phyloP scores from a whole-genome alignment of 2,888 invertebrate species.

The Linhomoeus sp. region DNA sequence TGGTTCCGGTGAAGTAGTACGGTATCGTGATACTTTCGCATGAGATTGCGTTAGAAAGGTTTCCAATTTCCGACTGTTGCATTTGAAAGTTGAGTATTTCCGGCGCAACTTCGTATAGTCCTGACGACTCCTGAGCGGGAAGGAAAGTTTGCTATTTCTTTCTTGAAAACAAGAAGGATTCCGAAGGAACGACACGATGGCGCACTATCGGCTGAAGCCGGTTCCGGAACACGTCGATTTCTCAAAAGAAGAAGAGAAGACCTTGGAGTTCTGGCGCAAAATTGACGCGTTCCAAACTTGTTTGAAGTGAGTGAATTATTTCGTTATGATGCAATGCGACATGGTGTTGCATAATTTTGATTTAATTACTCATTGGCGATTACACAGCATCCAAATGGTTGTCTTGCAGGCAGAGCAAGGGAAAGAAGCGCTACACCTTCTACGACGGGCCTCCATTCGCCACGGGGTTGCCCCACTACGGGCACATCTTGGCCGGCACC shows the following conservation, averaged over 20 bases:
- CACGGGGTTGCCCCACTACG: conserved; percentile 94
- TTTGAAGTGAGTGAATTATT: conserved; percentile 51
- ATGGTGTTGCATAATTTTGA: too few relatives aligned
- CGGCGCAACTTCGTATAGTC: too few relatives aligned
- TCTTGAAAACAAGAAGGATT: too few relatives aligned
- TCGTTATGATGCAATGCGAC: conserved; percentile 71
- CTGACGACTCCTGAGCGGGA: too few relatives aligned
- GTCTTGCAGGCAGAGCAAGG: conserved; percentile 74
- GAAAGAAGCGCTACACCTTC: conserved; percentile 69
- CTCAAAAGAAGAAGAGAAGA: conserved; percentile 62
- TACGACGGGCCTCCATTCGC: conserved; percentile 99
- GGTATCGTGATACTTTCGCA: too few relatives aligned
- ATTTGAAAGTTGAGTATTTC: too few relatives aligned
- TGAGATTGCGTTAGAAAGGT: too few relatives aligned
- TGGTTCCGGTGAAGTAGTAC: too few relatives aligned
- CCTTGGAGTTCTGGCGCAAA: conserved; percentile 62
- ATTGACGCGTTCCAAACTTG: conserved; percentile 72
- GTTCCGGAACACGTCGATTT: conserved; percentile 70
- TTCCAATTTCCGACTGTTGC: too few relatives aligned
- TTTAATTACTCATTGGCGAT: too few relatives aligned
- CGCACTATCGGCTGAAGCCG: conserved; percentile 27
- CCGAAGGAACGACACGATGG: neutral
- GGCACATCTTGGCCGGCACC: conserved; percentile 68
- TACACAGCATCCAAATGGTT: conserved; percentile 90
- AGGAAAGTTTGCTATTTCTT: too few relatives aligned